Conservation (phyloP, 2,113 vertebrate species). For the Ictalurus punctatus region DNA sequence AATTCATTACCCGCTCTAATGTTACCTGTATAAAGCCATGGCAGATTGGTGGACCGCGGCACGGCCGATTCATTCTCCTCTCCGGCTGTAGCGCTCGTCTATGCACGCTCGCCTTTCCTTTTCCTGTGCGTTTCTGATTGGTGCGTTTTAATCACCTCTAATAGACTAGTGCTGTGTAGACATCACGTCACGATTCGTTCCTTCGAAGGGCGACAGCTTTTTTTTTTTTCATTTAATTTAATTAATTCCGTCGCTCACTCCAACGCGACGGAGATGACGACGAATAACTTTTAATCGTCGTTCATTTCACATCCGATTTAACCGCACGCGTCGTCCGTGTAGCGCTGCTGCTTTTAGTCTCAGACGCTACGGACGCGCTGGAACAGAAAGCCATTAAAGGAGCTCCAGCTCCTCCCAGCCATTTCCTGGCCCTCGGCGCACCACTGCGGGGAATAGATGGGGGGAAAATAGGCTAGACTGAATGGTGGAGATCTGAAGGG, state of each 20-base stretch:
- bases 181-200: slow-evolving; percentile 41
- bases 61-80: neutral
- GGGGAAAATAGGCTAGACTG: slow-evolving; percentile 1
- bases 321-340: slow-evolving; percentile 27
- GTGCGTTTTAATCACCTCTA: slow-evolving; percentile 44
- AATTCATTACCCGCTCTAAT: slow-evolving; percentile 40
- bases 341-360: neutral
- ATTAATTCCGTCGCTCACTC: neutral
- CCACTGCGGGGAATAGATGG: slow-evolving; percentile 23
- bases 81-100: neutral
- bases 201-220: slow-evolving; percentile 13
- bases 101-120: slow-evolving; percentile 21
- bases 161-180: slow-evolving; percentile 36
- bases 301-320: slow-evolving; percentile 50
- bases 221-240: neutral
- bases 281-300: slow-evolving; percentile 44
- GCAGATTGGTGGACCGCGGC: neutral
- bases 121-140: slow-evolving; percentile 35
- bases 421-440: slow-evolving; percentile 27
- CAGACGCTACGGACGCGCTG: neutral
- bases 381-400: slow-evolving; percentile 33
- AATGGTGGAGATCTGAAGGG: slow-evolving; percentile 57
- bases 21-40: slow-evolving; percentile 19
- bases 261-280: slow-evolving; percentile 28
- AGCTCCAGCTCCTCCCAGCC: slow-evolving; percentile 9